phyloP scores from a whole-genome alignment of 1,140 invertebrate species.

The Xylocopa sonorina region DNA sequence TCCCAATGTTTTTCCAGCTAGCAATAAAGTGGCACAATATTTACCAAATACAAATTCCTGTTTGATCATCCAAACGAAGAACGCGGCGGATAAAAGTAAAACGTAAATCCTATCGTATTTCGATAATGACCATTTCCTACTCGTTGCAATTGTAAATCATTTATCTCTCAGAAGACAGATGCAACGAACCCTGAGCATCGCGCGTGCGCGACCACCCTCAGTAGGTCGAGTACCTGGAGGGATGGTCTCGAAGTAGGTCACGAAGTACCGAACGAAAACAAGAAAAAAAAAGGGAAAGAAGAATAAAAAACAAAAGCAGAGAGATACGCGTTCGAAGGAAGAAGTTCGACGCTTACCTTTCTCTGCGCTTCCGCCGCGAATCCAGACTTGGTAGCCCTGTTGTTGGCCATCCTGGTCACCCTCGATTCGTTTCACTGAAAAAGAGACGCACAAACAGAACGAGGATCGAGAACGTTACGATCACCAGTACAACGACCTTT shows the following conservation, averaged over 20 bases:
- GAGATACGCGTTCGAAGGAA: too few species aligned
- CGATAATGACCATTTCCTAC: not conserved
- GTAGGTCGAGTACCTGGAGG: conserved; percentile 56
- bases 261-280: conserved; percentile 12
- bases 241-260: conserved; percentile 52
- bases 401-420: conserved; percentile 87
- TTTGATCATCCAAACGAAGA: not conserved
- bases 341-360: conserved; percentile 85
- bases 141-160: not conserved
- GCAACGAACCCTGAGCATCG: not conserved
- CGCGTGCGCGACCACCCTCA: conserved; percentile 57
- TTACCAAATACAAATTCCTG: not conserved
- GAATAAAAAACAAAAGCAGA: too few species aligned
- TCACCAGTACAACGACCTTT: conserved; percentile 19
- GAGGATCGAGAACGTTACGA: not conserved
- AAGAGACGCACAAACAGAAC: not conserved
- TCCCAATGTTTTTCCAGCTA: not conserved
- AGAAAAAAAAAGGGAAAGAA: not conserved
- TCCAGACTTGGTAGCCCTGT: conserved; percentile 95
- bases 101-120: not conserved
- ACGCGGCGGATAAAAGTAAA: not conserved
- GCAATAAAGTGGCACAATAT: not conserved
- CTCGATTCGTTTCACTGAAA: not conserved
- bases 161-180: not conserved
- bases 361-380: conserved; percentile 96